Base-by-base conservation (phyloP, 2,888 invertebrate genomes). In the Desoria tigrina region DNA sequence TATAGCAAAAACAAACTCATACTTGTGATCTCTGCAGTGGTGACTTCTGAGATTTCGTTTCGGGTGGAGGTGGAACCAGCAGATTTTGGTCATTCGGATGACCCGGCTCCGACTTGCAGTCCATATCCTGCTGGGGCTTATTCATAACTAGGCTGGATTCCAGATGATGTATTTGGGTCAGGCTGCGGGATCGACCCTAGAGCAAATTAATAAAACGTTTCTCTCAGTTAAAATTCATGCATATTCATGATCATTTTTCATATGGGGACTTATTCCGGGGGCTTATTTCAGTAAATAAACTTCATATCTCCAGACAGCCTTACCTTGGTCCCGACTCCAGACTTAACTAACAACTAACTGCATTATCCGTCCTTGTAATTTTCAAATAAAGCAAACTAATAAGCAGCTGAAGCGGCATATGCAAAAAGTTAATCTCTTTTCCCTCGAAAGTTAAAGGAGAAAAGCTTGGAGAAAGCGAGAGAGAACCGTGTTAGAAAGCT, bases 161-260 rank as follows among this genome's bases (percentile, higher is more conserved):
- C 78, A 88, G 81, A 74, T 84, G 84, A 82, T 88, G 88, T 79
- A 88, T 83, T 79, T 88, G 88, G 74, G 87, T 88, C 78, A 88
- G 82, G 79, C 88, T 88, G 79, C 88, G 84, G 71, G 88, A 88
- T 79, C 88, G 87, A 77, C 88, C 84, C 88, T 88, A 82, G 9
- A 65, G 55, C 21, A 56, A 45, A 54, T n/a, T n/a, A n/a, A n/a
- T n/a, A n/a, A n/a, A n/a, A 42, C 39, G 42, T 54, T 42, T 55
- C 42, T 55, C 55, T 27, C 55, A 54, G 21, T 62, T 45, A 42
- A 42, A 39, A n/a, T n/a, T n/a, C n/a, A n/a, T n/a, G n/a, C n/a
- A n/a, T 49, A 42, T 50, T 51, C 42, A 37, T 53, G 23, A n/a
- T 9, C 21, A 50, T n/a, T 9, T n/a, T 50, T 50, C n/a, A 14